Conservation (phyloP, 2,113 vertebrate genomes). For the Lagopus leucura region DNA sequence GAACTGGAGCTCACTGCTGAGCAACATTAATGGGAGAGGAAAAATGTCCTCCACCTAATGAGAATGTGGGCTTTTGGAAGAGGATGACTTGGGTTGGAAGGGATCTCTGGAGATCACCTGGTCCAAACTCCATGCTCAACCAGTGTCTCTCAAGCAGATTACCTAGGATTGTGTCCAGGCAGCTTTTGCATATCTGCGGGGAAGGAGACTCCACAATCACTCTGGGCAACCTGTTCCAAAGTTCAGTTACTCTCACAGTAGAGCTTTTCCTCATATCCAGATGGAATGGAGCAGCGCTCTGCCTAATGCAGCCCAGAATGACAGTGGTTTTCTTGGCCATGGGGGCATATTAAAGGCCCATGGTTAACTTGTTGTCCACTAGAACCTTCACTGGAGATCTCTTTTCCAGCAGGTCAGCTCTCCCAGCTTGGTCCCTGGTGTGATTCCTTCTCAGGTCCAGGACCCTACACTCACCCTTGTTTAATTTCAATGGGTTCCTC, state of each 20-base stretch:
- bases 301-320: background rate
- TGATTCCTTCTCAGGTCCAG: background rate
- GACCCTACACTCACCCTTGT: background rate
- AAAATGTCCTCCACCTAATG: background rate
- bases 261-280: too few relatives aligned
- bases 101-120: too few relatives aligned
- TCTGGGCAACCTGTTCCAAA: too few relatives aligned
- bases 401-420: background rate
- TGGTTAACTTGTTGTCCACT: background rate
- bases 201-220: too few relatives aligned
- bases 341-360: background rate
- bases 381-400: background rate
- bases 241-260: too few relatives aligned
- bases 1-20: background rate
- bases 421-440: background rate
- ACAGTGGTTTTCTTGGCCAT: background rate
- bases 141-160: too few relatives aligned
- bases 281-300: too few relatives aligned
- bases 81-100: too few relatives aligned
- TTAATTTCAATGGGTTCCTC: background rate
- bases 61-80: background rate
- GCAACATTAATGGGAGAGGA: background rate
- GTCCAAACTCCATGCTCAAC: too few relatives aligned
- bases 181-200: too few relatives aligned
- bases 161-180: too few relatives aligned